Base-by-base conservation (phyloP, 2,797 vertebrate species). In the Amphiprion clarkii region DNA sequence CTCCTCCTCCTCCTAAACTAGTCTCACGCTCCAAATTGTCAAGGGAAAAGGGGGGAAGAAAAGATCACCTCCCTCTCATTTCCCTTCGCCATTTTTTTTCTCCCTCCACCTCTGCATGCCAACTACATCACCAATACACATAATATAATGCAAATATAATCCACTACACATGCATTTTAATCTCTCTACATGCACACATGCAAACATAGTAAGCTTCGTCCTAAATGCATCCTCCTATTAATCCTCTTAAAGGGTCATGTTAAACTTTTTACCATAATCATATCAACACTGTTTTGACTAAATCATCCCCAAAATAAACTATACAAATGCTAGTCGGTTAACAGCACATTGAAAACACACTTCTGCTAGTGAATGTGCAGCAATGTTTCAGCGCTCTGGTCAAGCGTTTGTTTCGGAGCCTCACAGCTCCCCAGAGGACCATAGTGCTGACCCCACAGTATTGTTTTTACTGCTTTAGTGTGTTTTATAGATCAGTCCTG, bases 391-490 rank as follows among this genome's bases (percentile, higher is more conserved):
- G 33, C 0, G 33, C 69, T 76, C 46, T 6, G 67, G 48, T 80
- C 61, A n/a, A 77, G 44, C 67, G 69, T 82, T 77, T 46, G 65
- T 60, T 73, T 58, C 27, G 56, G 76, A 78, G 74, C 12, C 53
- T 75, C 48, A 68, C 44, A 42, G 78, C 70, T 84, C 87, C 82
- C 80, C 53, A 25, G 88, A 65, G 76, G 52, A 65, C 29, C 53
- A 23, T 25, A 78, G 51, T 68, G 85, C 86, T 91, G 88, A 88
- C 82, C 87, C 71, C 73, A 79, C 82, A 75, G 40, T 78, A 67
- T 81, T 5, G 16, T 54, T 70, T 67, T 78, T 52, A 82, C 68
- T 58, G 81, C 78, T 81, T 76, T 17, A 27, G 60, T 63, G 74
- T 75, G 77, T 77, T 89, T 76, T 74, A 85, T 81, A 75, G 83